Base-by-base conservation (phyloP, 2,113 vertebrate genomes). In the Oncorhynchus kisutch region DNA sequence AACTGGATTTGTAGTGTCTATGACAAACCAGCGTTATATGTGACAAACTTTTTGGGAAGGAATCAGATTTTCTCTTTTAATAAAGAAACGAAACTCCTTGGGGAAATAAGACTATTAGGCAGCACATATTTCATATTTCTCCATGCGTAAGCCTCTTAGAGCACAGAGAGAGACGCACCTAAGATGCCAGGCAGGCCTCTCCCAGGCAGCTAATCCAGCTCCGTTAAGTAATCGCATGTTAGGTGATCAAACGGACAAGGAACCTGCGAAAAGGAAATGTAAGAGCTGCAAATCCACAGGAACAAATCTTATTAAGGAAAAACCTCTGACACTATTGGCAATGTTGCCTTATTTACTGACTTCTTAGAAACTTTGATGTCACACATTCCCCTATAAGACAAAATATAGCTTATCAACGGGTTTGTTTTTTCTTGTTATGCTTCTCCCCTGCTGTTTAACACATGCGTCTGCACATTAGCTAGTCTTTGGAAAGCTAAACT, bases 291-390 rank as follows among this genome's bases (percentile, higher is more conserved):
- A 91, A 93, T 92, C 90, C 88, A 65, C 82, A 85, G 87, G 81
- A 92, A 88, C 87, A 92, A 93, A 93, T 93, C 93, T 92, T 86
- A 91, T 94, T 93, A 89, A 20, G 72, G 85, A 31, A 82, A 76
- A 84, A 86, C 70, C 70, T 59, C 79, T 85, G 76, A 81, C 84
- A 67, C 54, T 70, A 18, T 27, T 45, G 0, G 66, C 73, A 84
- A 84, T 81, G 12, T 18, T 72, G 64, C 76, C 74, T 64, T 84
- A 79, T 86, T 86, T 66, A 51, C 27, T 16, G 70, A 8, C 51
- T 24, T 22, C 59, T n/a, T 22, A 24, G n/a, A 62, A 62, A 62
- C 81, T 82, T 82, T 79, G 82, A 86, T 74, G 64, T 66, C 64
- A 66, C 20, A 64, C 60, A 24, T 66, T 25, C 24, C 11, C 2